phyloP scores from a whole-genome alignment of 2,797 vertebrate genomes.

The Acropternis orthonyx region DNA sequence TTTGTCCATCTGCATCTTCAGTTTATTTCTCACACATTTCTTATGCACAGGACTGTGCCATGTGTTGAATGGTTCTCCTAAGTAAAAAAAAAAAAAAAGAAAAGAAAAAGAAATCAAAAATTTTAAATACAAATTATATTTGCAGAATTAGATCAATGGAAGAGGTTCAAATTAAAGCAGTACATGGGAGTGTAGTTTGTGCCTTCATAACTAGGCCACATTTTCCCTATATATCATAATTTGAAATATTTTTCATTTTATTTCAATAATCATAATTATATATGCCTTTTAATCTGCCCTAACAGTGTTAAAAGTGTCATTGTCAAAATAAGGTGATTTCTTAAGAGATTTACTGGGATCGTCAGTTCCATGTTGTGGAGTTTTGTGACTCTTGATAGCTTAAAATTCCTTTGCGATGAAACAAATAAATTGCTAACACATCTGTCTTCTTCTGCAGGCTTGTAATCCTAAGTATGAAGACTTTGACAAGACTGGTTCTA shows the following conservation, averaged over 20 bases:
- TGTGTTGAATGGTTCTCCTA: background rate
- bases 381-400: background rate
- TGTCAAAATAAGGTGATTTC: background rate
- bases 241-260: background rate
- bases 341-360: background rate
- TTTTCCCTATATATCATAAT: background rate
- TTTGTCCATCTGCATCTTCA: background rate
- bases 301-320: background rate
- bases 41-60: background rate
- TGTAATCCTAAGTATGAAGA: constrained; percentile 91
- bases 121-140: background rate
- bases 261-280: background rate
- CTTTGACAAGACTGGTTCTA: constrained; percentile 90
- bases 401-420: background rate
- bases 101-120: background rate
- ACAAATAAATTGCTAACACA: background rate
- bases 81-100: background rate
- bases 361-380: background rate
- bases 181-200: background rate
- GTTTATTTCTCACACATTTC: background rate
- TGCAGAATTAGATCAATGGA: background rate
- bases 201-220: background rate
- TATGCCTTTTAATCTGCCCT: background rate
- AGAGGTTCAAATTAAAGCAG: background rate
- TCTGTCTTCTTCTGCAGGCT: constrained; percentile 76